These are phyloP conservation scores for Brachyhypopomus gauderio DNA, from an alignment of 2,113 vertebrate genomes.

Conservation along the genomic window DNA sequence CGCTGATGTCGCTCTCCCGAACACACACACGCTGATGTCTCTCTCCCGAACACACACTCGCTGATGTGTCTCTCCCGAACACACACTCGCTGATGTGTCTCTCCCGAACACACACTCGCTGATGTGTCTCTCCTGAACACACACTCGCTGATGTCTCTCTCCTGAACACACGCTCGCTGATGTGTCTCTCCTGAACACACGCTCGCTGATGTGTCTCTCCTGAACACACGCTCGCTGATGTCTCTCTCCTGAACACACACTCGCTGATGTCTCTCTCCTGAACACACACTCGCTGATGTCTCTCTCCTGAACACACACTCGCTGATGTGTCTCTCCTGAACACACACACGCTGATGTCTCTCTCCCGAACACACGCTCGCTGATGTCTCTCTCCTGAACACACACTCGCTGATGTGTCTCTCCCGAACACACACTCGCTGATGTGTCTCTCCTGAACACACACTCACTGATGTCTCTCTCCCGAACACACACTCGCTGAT, in stretches of 20 bases:
- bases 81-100: too few species aligned
- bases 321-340: slow-evolving; percentile 17
- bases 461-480: slow-evolving; percentile 15
- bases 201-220: slow-evolving; percentile 13
- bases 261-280: slow-evolving; percentile 10
- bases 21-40: too few species aligned
- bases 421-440: too few species aligned
- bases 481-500: too few species aligned
- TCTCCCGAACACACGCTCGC: too few species aligned
- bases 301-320: slow-evolving; percentile 15
- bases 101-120: too few species aligned
- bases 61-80: slow-evolving; percentile 17
- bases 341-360: too few species aligned
- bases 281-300: too few species aligned
- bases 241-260: slow-evolving; percentile 6
- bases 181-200: slow-evolving; percentile 15
- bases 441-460: slow-evolving; percentile 13
- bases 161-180: too few species aligned
- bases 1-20: slow-evolving; percentile 14
- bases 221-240: too few species aligned
- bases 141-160: slow-evolving; percentile 18
- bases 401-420: slow-evolving; percentile 15
- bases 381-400: slow-evolving; percentile 18
- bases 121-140: slow-evolving; percentile 13
- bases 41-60: slow-evolving; percentile 14